Base-by-base conservation (phyloP, 2,888 invertebrate genomes). In the Cerceris rybyensis region DNA sequence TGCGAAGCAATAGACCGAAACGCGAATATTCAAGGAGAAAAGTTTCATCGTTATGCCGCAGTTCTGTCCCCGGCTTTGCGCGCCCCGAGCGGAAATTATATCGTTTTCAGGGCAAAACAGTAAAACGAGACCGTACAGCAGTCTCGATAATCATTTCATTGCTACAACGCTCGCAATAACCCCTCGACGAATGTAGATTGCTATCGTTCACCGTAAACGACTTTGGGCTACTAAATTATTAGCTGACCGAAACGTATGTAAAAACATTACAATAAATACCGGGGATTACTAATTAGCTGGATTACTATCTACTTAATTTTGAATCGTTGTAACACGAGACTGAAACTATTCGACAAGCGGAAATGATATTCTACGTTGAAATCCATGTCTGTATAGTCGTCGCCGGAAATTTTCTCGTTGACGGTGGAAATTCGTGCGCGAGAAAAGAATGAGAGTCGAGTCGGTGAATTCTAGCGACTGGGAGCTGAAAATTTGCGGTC, bases 11-110 rank as follows among this genome's bases (percentile, higher is more conserved):
- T 54, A 70, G 58, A 42, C 52, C 59, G 63, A 49, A 55, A 67
- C 65, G 55, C 50, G 63, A 66, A 80, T 79, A 79, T 76, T 77
- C 72, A 65, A 66, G 70, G 77, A 66, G 77, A 78, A 76, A 81
- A 78, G 78, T 84, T 81, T 75, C 67, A 50, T 70, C 72, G 71
- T 68, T 70, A 60, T 39, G 46, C 39, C 54, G 58, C 58, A 64
- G 65, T 65, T 65, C 69, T 16, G 54, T 16, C 14, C 57, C 16
- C 6, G 50, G 42, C 52, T 50, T 13, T 41, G 14, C 52, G 9
- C 55, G n/a, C 7, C 46, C 57, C 60, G 28, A 28, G 28, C 28
- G 58, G 54, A 58, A 64, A 78, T 73, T 75, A 63, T 77, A 71
- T 70, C 63, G 59, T 73, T 68, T 76, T 49, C 57, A 13, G 49